Percentiles rank a stretch among this genome's conserved stretches.
Evolutionary conservation across 2,113 vertebrate species (phyloP).

Genomic region (Sceloporus tristichus): DNA sequence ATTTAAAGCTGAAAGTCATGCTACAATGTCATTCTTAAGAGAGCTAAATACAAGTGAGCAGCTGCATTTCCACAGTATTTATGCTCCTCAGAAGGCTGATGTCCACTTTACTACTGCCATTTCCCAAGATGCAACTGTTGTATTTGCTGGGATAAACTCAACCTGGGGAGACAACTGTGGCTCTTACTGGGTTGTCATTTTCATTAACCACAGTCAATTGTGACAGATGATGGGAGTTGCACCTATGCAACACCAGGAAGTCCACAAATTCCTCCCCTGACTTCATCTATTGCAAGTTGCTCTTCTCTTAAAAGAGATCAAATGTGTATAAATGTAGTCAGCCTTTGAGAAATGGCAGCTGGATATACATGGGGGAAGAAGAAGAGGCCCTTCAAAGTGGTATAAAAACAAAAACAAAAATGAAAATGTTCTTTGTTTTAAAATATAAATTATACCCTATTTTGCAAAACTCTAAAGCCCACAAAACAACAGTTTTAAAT

Average conservation of each 20-base stretch:
- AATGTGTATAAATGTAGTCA: not conserved
- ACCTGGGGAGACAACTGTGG: not conserved
- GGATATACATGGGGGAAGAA: not conserved
- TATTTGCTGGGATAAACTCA: not conserved
- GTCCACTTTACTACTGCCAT: not conserved
- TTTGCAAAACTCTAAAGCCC: not conserved
- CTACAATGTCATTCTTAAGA: not conserved
- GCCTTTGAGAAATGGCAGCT: not conserved
- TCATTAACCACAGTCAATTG: too few species aligned
- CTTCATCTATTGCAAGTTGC: not conserved
- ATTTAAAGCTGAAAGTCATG: not conserved
- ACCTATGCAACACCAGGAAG: too few species aligned
- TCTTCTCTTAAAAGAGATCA: not conserved
- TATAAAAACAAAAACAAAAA: not conserved
- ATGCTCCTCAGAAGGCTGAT: too few species aligned
- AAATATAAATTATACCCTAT: not conserved
- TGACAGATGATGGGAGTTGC: too few species aligned
- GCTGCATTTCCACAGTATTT: not conserved
- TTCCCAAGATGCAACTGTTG: not conserved
- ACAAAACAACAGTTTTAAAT: not conserved
- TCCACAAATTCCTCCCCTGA: too few species aligned
- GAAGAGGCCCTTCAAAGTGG: not conserved
- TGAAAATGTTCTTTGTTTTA: conserved; percentile 10
- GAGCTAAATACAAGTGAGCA: not conserved
- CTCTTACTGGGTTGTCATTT: too few species aligned